Conservation (phyloP, 2,113 vertebrate genomes). For the Festucalex cinctus region DNA sequence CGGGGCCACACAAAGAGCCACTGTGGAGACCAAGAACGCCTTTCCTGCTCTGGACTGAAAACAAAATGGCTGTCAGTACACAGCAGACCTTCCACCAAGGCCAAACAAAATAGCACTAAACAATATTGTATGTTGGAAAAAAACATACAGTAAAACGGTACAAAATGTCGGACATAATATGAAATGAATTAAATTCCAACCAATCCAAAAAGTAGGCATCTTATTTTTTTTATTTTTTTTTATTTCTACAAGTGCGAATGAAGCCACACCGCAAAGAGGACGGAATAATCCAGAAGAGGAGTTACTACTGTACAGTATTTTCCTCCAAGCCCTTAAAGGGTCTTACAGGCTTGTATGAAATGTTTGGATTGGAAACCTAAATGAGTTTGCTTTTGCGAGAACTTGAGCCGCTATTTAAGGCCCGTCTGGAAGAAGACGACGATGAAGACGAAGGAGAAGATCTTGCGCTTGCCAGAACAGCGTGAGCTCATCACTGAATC, state of each 20-base stretch:
- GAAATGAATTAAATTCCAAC: neutral
- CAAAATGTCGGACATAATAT: no score
- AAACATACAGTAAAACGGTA: no score
- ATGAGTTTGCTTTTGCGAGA: conserved; percentile 30
- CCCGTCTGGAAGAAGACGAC: conserved; percentile 11
- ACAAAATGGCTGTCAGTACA: neutral
- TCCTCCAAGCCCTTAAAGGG: conserved; percentile 5
- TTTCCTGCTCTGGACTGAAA: neutral
- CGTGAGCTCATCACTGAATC: conserved; percentile 61
- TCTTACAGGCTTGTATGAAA: conserved; percentile 26
- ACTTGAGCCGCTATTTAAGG: conserved; percentile 46
- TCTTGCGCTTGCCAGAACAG: conserved; percentile 45
- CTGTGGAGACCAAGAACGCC: conserved; percentile 13
- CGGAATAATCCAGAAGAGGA: conserved; percentile 22
- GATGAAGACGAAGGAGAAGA: conserved; percentile 20
- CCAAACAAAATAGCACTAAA: no score
- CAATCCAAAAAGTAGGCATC: neutral
- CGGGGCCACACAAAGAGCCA: conserved; percentile 30
- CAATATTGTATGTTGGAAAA: no score
- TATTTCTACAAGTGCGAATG: neutral
- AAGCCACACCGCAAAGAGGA: neutral
- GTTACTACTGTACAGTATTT: conserved; percentile 24
- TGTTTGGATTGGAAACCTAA: conserved; percentile 44
- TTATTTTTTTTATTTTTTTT: no score
- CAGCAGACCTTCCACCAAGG: neutral